These are phyloP conservation scores for Orthonevra nobilis DNA, from an alignment of 2,888 invertebrate genomes.

Conservation along the genomic window DNA sequence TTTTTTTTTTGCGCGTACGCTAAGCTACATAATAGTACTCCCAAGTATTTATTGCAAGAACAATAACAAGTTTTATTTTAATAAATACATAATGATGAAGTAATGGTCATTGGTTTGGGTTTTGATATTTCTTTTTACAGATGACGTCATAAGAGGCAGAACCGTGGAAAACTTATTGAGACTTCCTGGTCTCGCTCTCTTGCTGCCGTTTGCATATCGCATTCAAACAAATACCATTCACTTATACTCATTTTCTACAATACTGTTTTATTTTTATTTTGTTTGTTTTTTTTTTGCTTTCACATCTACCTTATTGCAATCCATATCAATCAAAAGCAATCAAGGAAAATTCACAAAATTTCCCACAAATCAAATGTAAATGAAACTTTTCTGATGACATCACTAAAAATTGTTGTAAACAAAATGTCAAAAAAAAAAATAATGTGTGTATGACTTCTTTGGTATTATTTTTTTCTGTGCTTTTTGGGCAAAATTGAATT, in stretches of 20 bases:
- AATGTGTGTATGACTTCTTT: slow-evolving; percentile 30
- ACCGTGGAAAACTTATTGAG: slow-evolving; percentile 60
- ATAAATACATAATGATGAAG: slow-evolving; percentile 6
- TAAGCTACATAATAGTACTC: no score
- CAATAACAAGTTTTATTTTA: background rate
- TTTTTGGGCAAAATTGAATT: slow-evolving; percentile 37
- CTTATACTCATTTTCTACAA: no score
- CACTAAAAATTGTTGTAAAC: slow-evolving; percentile 80
- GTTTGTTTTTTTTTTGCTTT: background rate
- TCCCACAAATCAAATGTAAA: slow-evolving; percentile 56
- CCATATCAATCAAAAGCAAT: slow-evolving; percentile 32
- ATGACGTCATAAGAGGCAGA: slow-evolving; percentile 65
- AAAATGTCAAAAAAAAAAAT: slow-evolving; percentile 74
- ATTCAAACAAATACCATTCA: no score
- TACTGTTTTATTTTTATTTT: background rate
- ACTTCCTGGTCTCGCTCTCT: slow-evolving; percentile 54
- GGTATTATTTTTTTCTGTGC: slow-evolving; percentile 19
- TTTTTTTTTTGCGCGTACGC: no score
- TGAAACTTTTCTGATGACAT: slow-evolving; percentile 80
- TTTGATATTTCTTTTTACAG: slow-evolving; percentile 49
- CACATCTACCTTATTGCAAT: slow-evolving; percentile 35
- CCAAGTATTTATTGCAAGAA: slow-evolving; percentile 19
- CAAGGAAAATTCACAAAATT: slow-evolving; percentile 51
- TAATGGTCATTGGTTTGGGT: slow-evolving; percentile 8
- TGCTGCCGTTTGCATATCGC: slow-evolving; percentile 9